A percentile compares a stretch with the other conserved stretches of the same genome.
phyloP scores from a whole-genome alignment of 2,888 invertebrate genomes.

The Syrista parreyssii region DNA sequence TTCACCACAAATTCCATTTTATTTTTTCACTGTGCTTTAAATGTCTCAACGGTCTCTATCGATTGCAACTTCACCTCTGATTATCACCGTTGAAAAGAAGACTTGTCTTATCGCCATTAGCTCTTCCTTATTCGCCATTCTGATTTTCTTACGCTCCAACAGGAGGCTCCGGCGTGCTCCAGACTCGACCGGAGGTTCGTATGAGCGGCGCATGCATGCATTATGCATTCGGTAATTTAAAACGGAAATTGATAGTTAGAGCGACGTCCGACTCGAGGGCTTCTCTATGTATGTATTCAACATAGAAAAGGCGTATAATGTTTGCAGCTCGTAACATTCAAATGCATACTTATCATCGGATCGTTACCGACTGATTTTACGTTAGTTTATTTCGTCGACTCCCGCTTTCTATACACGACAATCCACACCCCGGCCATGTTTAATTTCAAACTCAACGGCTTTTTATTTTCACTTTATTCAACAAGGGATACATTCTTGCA shows the following conservation, averaged over 20 bases:
- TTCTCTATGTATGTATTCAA: not conserved
- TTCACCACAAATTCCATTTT: not conserved
- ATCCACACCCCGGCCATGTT: not conserved
- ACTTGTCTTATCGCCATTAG: not conserved
- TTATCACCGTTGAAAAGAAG: not conserved
- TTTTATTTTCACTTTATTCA: too few species aligned
- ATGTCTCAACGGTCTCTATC: not conserved
- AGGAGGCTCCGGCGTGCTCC: not conserved
- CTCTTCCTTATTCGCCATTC: not conserved
- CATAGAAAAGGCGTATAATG: slow-evolving; percentile 21
- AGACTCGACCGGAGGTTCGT: slow-evolving; percentile 45
- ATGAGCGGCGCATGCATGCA: slow-evolving; percentile 46
- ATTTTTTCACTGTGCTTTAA: not conserved
- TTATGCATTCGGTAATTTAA: slow-evolving; percentile 56
- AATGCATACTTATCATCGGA: not conserved
- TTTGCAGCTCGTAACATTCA: slow-evolving; percentile 10
- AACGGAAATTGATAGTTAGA: slow-evolving; percentile 61
- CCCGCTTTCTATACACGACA: not conserved
- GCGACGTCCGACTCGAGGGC: slow-evolving; percentile 37
- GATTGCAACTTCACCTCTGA: not conserved
- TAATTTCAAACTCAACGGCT: not conserved
- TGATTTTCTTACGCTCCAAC: not conserved
- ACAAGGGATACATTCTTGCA: too few species aligned
- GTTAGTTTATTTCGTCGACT: not conserved
- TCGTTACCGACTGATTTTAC: not conserved